Base-by-base conservation (phyloP, 2,888 invertebrate genomes). In the Drosophila anomalata region DNA sequence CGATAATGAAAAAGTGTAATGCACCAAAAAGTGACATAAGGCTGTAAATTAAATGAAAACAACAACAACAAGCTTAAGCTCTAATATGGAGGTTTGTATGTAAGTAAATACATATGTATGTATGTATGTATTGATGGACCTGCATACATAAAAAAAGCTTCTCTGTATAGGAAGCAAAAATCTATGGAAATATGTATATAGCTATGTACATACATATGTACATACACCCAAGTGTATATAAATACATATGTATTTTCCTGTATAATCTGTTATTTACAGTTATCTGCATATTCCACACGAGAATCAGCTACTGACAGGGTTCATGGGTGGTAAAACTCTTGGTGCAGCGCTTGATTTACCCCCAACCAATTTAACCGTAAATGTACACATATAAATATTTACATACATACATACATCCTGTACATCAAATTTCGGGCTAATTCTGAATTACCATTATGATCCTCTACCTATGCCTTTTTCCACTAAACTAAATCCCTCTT, bases 21-120 rank as follows among this genome's bases (percentile, higher is more conserved):
- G 80, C 82, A 82, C 72, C 85, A 83, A 82, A 65, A 86, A 84
- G 88, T 84, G 84, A 86, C 84, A 83, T 87, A 84, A 84, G 88
- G 88, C 84, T 86, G 84, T 82, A 87, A 88, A 84, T 84, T 84
- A 84, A 84, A 76, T 78, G 85, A 82, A 59, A 76, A 71, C 76
- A 82, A 75, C 69, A 73, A 75, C 48, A 62, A 61, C 52, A 44
- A 46, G 50, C 76, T 76, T 85, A 79, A 83, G 65, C 75, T 69
- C 66, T 83, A 56, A 31, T 54, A 41, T 52, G 57, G 39, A 60
- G 50, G 60, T 65, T 29, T 41, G 42, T 42, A 24, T 52, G 42
- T 24, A 44, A 48, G 50, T 22, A 8, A 60, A 56, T 48, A 20
- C 44, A 56, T 33, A 44, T 51, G 57, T 24, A 41, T 48, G 29